Base-by-base conservation (phyloP, 2,797 vertebrate genomes). In the Rhinella marina region DNA sequence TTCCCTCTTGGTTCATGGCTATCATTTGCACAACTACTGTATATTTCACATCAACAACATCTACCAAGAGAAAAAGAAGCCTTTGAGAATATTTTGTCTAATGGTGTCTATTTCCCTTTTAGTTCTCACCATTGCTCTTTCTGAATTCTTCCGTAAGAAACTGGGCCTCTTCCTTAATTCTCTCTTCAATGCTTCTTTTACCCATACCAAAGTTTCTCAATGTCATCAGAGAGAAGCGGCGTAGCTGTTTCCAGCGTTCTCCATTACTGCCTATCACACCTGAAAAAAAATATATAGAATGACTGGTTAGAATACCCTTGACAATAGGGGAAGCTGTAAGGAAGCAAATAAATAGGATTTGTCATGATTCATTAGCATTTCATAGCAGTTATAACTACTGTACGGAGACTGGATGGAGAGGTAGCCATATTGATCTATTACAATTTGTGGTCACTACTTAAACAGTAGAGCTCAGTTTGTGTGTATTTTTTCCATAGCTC, bases 161-260 rank as follows among this genome's bases (percentile, higher is more conserved):
- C 17, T 81, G 80, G n/a, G 80, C 59, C 27, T 81, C 80, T 27
- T 81, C 32, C 54, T 79, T 13, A 19, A 79, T 59, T 29, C 77
- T 79, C 25, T 79, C 14, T 79, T 79, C 77, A 23, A 79, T 59
- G 54, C 77, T 79, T 50, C 77, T 79, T 79, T 79, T 79, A 2
- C 77, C 77, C 77, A 79, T 79, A 0, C 81, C 61, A 70, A 82
- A 82, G 41, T 70, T 66, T 16, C 41, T 82, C 14, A 82, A n/a
- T 25, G 62, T 82, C 62, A 82, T 82, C 21, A 70, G 12, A 16
- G 61, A 68, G 16, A 82, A 82, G 23, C 48, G 81, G 4, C 62
- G 32, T 3, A 82, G 16, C 16, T 82, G 61, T 70, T 54, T 82
- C 81, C 81, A 82, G 41, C 48, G 57, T 17, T 82, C 81, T 0